phyloP scores from a whole-genome alignment of 2,797 vertebrate species.

The Centropyge bicolor region DNA sequence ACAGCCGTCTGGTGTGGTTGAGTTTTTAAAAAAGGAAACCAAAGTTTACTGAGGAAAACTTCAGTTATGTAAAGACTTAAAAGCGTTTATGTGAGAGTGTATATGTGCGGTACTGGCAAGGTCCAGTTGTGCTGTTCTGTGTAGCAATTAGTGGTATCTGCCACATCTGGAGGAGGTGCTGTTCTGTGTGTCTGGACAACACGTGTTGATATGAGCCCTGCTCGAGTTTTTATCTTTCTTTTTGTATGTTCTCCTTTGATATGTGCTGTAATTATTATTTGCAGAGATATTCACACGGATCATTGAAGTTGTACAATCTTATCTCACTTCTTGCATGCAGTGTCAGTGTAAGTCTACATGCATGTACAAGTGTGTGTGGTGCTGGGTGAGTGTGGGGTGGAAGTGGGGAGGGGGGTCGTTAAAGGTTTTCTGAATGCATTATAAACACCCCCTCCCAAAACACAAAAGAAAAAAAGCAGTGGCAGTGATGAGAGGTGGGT shows the following conservation, averaged over 20 bases:
- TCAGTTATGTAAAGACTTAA: constrained; percentile 29
- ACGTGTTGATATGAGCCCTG: constrained; percentile 65
- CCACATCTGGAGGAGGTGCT: constrained; percentile 65
- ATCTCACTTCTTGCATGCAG: constrained; percentile 3
- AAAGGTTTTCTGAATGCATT: constrained; percentile 47
- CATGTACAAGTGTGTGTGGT: constrained; percentile 2
- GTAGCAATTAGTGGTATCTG: constrained; percentile 76
- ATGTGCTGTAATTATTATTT: constrained; percentile 28
- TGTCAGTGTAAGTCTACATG: not conserved
- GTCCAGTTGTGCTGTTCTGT: constrained; percentile 64
- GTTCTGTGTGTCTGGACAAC: constrained; percentile 61
- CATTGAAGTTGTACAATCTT: not conserved
- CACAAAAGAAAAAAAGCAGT: not conserved
- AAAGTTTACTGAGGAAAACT: constrained; percentile 57
- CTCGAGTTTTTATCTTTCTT: constrained; percentile 43
- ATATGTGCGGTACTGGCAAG: constrained; percentile 56
- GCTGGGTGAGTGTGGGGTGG: not conserved
- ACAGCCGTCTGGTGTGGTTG: constrained; percentile 4
- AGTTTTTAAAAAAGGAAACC: constrained; percentile 29
- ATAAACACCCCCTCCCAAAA: constrained; percentile 42
- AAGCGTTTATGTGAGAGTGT: constrained; percentile 38
- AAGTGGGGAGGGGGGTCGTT: not conserved
- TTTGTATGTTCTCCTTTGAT: constrained; percentile 33
- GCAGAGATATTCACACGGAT: constrained; percentile 23
- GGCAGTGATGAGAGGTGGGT: constrained; percentile 67